Percentiles rank a stretch among this genome's conserved stretches.
These are phyloP conservation scores for Semaprochilodus insignis DNA, from an alignment of 2,797 vertebrate genomes.

Conservation along the genomic window DNA sequence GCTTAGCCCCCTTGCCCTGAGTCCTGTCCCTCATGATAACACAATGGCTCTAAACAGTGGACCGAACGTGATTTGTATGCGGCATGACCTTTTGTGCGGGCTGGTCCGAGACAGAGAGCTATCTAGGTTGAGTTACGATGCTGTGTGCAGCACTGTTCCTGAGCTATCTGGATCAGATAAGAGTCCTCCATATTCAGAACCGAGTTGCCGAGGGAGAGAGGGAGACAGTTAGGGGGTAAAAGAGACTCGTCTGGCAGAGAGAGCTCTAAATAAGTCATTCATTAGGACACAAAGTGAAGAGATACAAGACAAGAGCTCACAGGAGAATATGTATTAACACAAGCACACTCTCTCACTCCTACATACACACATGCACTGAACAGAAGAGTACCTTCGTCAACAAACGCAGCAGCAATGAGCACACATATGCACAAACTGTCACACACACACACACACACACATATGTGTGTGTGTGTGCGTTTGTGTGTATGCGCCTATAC, in stretches of 20 bases:
- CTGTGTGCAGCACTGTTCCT: constrained; percentile 56
- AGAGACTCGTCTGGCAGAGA: constrained; percentile 29
- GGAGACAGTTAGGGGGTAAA: constrained; percentile 46
- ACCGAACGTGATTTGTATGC: constrained; percentile 43
- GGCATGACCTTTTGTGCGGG: constrained; percentile 51
- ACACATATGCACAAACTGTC: background rate
- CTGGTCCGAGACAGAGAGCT: constrained; percentile 57
- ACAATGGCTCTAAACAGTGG: constrained; percentile 43
- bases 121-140: constrained; percentile 61
- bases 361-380: background rate
- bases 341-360: background rate
- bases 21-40: constrained; percentile 25
- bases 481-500: background rate
- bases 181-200: constrained; percentile 58
- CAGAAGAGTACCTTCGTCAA: background rate
- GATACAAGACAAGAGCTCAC: constrained; percentile 32
- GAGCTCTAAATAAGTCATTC: constrained; percentile 50
- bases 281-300: constrained; percentile 36
- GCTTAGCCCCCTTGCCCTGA: constrained; percentile 32
- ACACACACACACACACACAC: background rate
- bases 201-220: constrained; percentile 31
- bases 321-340: constrained; percentile 42
- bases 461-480: background rate
- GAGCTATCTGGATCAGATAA: constrained; percentile 64
- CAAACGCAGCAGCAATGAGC: background rate